These are phyloP conservation scores for Karalla daura DNA, from an alignment of 2,797 vertebrate genomes.

Conservation along the genomic window DNA sequence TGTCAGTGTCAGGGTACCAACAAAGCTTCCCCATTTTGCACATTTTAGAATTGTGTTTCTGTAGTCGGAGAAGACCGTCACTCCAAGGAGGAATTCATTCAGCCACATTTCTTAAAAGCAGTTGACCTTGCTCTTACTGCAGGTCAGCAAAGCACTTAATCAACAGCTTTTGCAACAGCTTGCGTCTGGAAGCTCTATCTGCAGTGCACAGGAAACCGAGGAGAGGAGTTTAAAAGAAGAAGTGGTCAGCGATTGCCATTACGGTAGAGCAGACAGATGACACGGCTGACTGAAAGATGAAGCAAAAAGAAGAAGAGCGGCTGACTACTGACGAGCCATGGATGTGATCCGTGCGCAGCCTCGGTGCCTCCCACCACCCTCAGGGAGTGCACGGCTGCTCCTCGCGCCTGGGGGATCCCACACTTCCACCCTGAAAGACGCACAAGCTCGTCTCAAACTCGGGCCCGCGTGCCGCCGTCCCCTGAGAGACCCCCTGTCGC, in stretches of 20 bases:
- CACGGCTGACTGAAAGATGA: no score
- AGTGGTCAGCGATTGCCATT: not conserved
- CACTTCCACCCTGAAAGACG: slow-evolving; percentile 73
- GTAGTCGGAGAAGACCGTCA: no score
- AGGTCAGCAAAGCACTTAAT: not conserved
- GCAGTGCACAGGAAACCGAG: not conserved
- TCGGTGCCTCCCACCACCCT: slow-evolving; percentile 79
- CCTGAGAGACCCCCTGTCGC: no score
- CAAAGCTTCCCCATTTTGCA: no score
- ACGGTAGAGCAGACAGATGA: not conserved
- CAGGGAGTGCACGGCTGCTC: slow-evolving; percentile 34
- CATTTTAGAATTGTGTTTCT: no score
- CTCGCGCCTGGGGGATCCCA: slow-evolving; percentile 50
- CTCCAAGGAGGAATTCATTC: no score
- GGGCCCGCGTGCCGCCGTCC: no score
- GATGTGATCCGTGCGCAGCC: slow-evolving; percentile 75
- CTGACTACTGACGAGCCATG: slow-evolving; percentile 77
- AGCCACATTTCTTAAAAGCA: no score
- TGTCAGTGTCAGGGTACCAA: no score
- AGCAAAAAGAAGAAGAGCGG: not conserved
- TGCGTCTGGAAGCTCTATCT: not conserved
- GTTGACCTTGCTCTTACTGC: no score
- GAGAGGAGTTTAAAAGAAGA: not conserved
- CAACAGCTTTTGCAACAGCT: not conserved
- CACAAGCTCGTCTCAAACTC: no score